Evolutionary conservation across 92 coral and sea anemone genomes (phyloP).

Genomic region (Umimayanthus chanpuru): DNA sequence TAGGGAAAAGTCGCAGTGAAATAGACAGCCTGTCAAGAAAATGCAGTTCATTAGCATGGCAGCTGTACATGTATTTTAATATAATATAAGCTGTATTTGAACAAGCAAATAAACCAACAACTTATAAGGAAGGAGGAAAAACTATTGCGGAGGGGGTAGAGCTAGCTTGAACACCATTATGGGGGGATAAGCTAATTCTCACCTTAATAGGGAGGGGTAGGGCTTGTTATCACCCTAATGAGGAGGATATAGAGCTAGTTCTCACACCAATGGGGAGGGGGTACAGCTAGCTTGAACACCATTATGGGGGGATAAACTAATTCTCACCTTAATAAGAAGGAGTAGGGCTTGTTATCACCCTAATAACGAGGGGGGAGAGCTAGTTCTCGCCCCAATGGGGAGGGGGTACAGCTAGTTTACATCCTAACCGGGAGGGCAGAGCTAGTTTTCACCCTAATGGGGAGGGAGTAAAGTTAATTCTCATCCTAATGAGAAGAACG

Average conservation of each 20-base stretch:
- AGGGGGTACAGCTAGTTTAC: background rate
- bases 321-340: too few species aligned
- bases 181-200: background rate
- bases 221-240: too few species aligned
- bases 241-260: background rate
- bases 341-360: too few species aligned
- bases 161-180: background rate
- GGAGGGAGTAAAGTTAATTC: background rate
- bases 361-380: background rate
- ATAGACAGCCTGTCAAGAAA: constrained; percentile 81
- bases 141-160: background rate
- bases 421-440: too few species aligned
- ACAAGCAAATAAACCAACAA: too few species aligned
- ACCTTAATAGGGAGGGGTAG: too few species aligned
- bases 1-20: constrained; percentile 96
- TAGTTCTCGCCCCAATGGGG: background rate
- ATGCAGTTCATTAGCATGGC: background rate
- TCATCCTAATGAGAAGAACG: background rate
- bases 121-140: background rate
- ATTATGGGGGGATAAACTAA: background rate
- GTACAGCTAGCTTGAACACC: background rate
- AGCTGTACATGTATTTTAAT: background rate
- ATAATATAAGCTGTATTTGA: too few species aligned
- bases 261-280: background rate
- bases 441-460: background rate